Conservation (phyloP, 2,888 invertebrate species). For the Xylota segnis region DNA sequence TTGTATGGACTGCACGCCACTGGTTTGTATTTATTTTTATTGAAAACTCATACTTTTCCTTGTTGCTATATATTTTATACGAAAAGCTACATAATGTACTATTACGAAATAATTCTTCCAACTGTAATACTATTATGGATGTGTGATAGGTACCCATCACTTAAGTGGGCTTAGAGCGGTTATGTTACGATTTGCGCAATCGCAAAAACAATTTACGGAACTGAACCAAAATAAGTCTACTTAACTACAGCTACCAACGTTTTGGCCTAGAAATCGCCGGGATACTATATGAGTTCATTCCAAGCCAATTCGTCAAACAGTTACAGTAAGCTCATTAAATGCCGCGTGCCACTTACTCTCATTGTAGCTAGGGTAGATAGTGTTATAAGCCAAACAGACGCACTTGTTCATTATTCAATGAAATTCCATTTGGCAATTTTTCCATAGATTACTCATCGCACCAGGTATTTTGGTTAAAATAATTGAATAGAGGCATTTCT, state of each 20-base stretch:
- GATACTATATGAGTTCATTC: constrained; percentile 5
- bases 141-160: constrained; percentile 10
- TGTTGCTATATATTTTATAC: background rate
- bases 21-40: no score
- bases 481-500: background rate
- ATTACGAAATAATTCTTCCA: constrained; percentile 43
- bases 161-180: constrained; percentile 25
- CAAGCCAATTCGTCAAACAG: constrained; percentile 21
- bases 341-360: constrained; percentile 30
- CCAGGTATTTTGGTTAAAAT: background rate
- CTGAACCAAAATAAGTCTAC: constrained; percentile 45
- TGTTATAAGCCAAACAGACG: constrained; percentile 2
- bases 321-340: constrained; percentile 15
- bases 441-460: background rate
- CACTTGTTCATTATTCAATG: background rate
- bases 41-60: background rate
- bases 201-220: constrained; percentile 37
- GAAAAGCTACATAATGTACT: background rate
- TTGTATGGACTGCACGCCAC: no score
- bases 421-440: constrained; percentile 2
- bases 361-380: background rate
- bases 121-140: constrained; percentile 7
- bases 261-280: constrained; percentile 24
- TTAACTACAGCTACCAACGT: constrained; percentile 31
- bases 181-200: constrained; percentile 43